Conservation (phyloP, 2,888 invertebrate species). For the Trachelus troglodyta region DNA sequence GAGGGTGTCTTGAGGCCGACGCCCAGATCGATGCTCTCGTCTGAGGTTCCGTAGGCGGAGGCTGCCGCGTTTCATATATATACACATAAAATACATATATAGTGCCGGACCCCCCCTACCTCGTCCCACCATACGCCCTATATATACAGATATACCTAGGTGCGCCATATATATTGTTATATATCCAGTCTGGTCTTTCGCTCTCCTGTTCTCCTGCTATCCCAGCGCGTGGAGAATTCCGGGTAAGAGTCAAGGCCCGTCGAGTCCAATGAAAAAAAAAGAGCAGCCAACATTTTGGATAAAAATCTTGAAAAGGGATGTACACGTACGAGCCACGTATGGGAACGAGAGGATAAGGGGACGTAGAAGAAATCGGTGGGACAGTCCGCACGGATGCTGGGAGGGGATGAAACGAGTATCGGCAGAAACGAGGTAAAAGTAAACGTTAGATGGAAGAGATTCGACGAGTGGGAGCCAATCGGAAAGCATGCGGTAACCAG, state of each 20-base stretch:
- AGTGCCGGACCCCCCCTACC: constrained; percentile 14
- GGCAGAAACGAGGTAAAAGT: not conserved
- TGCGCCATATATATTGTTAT: not conserved
- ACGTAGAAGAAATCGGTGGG: not conserved
- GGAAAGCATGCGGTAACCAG: constrained; percentile 10
- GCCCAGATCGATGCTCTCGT: constrained; percentile 64
- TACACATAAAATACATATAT: not conserved
- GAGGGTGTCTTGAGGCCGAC: constrained; percentile 58
- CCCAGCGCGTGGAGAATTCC: not conserved
- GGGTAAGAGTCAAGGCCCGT: not conserved
- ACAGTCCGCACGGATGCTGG: not conserved
- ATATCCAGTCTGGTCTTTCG: not conserved
- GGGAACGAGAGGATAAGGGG: not conserved
- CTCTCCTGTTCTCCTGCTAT: not conserved
- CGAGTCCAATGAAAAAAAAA: not conserved
- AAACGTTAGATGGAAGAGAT: not conserved
- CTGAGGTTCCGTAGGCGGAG: constrained; percentile 59
- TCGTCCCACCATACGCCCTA: not conserved
- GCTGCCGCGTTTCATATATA: constrained; percentile 30
- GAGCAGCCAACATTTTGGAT: not conserved
- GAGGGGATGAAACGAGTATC: not conserved
- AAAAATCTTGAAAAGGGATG: not conserved
- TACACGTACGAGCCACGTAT: not conserved
- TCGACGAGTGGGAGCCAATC: not conserved
- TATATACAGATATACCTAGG: not conserved